Evolutionary conservation across 2,113 vertebrate species (phyloP).

Genomic region (Balaeniceps rex): DNA sequence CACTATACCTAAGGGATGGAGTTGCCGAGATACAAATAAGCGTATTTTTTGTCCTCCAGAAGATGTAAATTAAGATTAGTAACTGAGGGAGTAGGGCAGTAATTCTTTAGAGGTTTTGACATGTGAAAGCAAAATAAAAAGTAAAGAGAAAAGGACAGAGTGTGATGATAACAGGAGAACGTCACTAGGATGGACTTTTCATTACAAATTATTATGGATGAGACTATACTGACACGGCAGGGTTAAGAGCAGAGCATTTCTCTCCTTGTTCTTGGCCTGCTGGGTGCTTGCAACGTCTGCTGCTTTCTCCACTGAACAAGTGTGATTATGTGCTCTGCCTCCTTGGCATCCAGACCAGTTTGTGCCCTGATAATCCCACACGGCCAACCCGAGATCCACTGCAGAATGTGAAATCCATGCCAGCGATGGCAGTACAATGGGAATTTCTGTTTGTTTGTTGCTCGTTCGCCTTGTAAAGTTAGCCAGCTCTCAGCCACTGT

Average conservation of each 20-base stretch:
- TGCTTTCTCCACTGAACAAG: background rate
- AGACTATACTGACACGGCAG: background rate
- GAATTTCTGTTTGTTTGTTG: background rate
- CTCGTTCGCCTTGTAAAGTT: background rate
- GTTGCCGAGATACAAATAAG: background rate
- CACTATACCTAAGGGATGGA: background rate
- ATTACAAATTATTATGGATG: background rate
- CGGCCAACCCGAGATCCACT: background rate
- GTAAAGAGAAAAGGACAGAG: background rate
- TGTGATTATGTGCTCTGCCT: background rate
- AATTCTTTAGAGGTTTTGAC: background rate
- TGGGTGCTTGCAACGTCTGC: background rate
- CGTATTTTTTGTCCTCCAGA: background rate
- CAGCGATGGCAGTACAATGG: background rate
- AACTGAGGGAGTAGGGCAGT: background rate
- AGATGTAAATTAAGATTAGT: background rate
- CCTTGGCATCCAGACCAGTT: background rate
- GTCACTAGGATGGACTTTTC: background rate
- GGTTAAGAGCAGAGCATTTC: background rate
- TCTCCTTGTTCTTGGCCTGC: background rate
- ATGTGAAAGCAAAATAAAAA: background rate
- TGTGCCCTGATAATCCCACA: slow-evolving; percentile 13
- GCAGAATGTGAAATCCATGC: background rate
- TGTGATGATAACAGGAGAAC: background rate
- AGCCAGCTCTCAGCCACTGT: background rate